Evolutionary conservation across 2,113 vertebrate species (phyloP).

Genomic region (Clarias gariepinus): DNA sequence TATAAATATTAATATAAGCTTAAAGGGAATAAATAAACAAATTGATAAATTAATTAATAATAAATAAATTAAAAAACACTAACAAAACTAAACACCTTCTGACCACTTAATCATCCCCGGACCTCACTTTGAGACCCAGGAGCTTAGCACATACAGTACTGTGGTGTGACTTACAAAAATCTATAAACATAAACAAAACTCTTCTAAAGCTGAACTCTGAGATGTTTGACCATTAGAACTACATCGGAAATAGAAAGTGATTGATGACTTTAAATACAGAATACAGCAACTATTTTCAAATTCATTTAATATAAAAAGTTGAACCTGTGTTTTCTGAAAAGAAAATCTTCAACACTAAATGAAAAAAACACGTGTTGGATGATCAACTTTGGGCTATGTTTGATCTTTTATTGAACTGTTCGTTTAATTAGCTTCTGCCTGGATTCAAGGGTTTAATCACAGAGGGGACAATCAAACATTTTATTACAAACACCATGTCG

Average conservation of each 20-base stretch:
- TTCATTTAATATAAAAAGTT: neutral
- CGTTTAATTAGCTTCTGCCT: neutral
- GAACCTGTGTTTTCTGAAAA: neutral
- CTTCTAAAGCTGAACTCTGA: neutral
- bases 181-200: neutral
- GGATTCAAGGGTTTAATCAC: neutral
- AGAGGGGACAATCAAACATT: neutral
- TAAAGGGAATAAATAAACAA: no score
- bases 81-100: neutral
- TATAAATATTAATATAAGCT: neutral
- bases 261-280: neutral
- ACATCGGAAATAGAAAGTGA: neutral
- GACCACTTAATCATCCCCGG: neutral
- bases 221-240: neutral
- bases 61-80: neutral
- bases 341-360: neutral
- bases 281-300: neutral
- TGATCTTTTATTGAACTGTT: conserved; percentile 18
- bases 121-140: neutral
- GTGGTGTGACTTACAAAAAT: neutral
- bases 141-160: neutral
- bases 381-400: neutral
- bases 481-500: neutral
- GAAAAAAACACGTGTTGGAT: neutral
- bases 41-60: no score